Conservation (phyloP, 2,888 invertebrate genomes). For the Chrysodeixis includens region DNA sequence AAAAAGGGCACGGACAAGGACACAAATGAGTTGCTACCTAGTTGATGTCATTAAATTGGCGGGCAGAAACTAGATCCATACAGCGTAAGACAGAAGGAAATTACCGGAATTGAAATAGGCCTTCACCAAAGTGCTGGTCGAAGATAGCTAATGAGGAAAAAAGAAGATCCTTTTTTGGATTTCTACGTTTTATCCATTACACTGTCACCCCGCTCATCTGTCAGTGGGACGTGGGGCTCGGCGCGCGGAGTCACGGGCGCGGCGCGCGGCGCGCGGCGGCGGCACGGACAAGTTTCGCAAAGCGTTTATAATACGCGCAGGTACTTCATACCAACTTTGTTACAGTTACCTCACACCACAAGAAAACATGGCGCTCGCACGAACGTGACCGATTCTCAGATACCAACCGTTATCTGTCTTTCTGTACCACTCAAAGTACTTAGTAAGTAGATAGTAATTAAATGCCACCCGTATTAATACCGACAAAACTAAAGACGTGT, state of each 20-base stretch:
- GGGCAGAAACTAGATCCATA: too few relatives aligned
- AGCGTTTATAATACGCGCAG: constrained; percentile 28
- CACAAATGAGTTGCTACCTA: too few relatives aligned
- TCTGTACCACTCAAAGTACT: too few relatives aligned
- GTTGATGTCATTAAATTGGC: too few relatives aligned
- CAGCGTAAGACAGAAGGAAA: too few relatives aligned
- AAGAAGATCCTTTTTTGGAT: too few relatives aligned
- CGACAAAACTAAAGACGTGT: not conserved
- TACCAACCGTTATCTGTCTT: not conserved
- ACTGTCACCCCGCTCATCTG: not conserved
- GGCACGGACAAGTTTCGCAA: constrained; percentile 9
- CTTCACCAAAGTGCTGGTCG: too few relatives aligned
- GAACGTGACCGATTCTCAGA: constrained; percentile 18
- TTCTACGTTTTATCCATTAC: too few relatives aligned
- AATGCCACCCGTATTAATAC: not conserved
- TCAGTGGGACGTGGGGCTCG: not conserved
- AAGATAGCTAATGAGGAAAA: too few relatives aligned
- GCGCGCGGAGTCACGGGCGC: constrained; percentile 2
- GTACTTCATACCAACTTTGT: constrained; percentile 31
- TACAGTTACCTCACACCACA: constrained; percentile 8
- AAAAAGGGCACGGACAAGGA: too few relatives aligned
- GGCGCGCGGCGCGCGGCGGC: constrained; percentile 7
- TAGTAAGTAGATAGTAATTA: not conserved
- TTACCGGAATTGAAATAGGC: too few relatives aligned
- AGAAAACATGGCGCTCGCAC: constrained; percentile 10